phyloP scores from a whole-genome alignment of 2,113 vertebrate species.

The Atrichornis clamosus region DNA sequence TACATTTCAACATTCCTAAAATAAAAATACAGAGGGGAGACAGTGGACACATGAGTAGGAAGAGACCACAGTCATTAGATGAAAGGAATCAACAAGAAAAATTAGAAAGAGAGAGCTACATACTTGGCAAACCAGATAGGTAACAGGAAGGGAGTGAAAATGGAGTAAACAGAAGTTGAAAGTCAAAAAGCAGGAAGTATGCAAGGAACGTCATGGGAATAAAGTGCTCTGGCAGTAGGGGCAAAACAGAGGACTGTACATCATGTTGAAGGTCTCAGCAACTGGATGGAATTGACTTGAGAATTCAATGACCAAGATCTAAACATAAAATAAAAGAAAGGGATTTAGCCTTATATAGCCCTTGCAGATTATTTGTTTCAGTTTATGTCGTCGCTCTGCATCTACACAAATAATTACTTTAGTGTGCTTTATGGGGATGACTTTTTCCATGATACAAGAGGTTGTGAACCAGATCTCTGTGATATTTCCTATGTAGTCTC shows the following conservation, averaged over 20 bases:
- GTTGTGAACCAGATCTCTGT: neutral
- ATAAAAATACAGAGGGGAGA: neutral
- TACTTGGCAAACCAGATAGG: neutral
- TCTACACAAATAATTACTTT: neutral
- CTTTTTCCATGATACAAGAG: neutral
- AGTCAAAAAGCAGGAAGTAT: neutral
- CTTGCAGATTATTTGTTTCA: slow-evolving; percentile 12
- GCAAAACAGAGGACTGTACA: neutral
- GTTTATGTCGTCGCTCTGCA: neutral
- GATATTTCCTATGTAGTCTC: neutral
- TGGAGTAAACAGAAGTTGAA: neutral
- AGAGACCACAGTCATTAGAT: neutral
- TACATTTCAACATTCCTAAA: neutral
- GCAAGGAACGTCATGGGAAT: neutral
- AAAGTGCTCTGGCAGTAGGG: neutral
- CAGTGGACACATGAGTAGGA: neutral
- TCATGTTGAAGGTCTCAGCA: neutral
- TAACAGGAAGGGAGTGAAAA: neutral
- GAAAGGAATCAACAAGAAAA: neutral
- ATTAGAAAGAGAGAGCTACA: neutral
- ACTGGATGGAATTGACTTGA: neutral
- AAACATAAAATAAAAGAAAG: neutral
- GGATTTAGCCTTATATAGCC: neutral
- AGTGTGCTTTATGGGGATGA: neutral
- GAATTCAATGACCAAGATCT: neutral